A percentile compares a stretch with the other conserved stretches of the same genome.
Evolutionary conservation across 1,140 invertebrate species (phyloP).

Genomic region (Drosophila paulistorum): DNA sequence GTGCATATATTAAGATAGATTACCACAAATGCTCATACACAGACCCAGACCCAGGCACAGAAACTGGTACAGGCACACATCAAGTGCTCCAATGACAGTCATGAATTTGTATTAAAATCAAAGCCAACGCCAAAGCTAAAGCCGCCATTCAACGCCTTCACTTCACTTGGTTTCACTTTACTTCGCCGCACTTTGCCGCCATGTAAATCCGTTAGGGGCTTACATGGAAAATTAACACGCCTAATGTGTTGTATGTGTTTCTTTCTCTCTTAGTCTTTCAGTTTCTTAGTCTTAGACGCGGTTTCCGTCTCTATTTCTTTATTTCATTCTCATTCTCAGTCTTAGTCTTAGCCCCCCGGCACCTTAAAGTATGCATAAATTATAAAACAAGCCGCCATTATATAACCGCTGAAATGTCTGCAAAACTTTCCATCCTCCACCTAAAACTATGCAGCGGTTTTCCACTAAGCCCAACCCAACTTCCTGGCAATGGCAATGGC

Average conservation of each 20-base stretch:
- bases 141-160: constrained; percentile 34
- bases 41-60: constrained; percentile 4
- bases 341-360: constrained; percentile 9
- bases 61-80: constrained; percentile 11
- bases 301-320: constrained; percentile 1
- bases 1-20: constrained; percentile 80
- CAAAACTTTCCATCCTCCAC: constrained; percentile 41
- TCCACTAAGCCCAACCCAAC: constrained; percentile 40
- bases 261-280: constrained; percentile 3
- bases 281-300: no score
- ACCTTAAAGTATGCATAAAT: constrained; percentile 75
- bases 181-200: not conserved
- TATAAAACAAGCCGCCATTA: constrained; percentile 71
- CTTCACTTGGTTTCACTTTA: constrained; percentile 23
- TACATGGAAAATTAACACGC: constrained; percentile 65
- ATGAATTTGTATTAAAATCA: constrained; percentile 74
- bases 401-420: constrained; percentile 47
- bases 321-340: not conserved
- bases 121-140: constrained; percentile 31
- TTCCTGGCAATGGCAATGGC: constrained; percentile 20
- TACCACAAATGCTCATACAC: constrained; percentile 45
- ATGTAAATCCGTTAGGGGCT: constrained; percentile 32
- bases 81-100: constrained; percentile 62
- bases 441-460: constrained; percentile 61
- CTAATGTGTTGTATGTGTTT: constrained; percentile 54